Evolutionary conservation across 2,888 invertebrate species (phyloP), one percentile per base, ranked within the genome.

Genomic region (Phalangium opilio): DNA sequence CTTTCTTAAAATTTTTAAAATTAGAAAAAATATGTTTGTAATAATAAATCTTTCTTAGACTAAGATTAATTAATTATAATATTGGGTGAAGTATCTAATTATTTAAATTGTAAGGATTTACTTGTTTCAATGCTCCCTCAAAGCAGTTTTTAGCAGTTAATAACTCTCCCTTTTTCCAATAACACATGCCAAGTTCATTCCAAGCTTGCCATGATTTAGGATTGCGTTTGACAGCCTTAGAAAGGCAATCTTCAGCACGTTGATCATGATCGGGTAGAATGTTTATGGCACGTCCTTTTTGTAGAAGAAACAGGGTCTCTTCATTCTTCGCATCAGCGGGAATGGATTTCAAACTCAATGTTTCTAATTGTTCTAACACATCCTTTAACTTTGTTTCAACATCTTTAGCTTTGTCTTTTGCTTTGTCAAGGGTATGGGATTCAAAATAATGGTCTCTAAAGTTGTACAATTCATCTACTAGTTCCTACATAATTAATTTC

Each of bases 161-260:
- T 5, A 83, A 69, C 61, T 87, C 82, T 61, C 79, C 76, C 61
- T 81, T 82, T 66, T 87, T 87, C 80, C 84, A 86, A 63, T 83
- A 84, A 61, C 81, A 82, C 64, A 86, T 85, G 1, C 89, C 89
- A 1, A 90, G 70, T 63, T 86, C 81, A 62, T 86, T 86, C 87
- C 87, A 89, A 0, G 85, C 85, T 45, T 80, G 79, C 0, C 81
- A 75, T 46, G 81, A 66, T 57, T 77, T 79, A 1, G 85, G 84
- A 61, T 85, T 81, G 36, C 87, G 68, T 64, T 89, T 89, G 0
- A 87, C 81, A 3, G 87, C 79, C 64, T 82, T 83, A 43, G 83
- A 81, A 41, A 89, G 70, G 43, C 76, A 72, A 58, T 81, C 81
- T 51, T 80, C 77, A 0, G 83, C 81, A 58, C 78, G 73, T 14